Conservation (phyloP, 2,888 invertebrate species). For the Andrena chrysosceles region DNA sequence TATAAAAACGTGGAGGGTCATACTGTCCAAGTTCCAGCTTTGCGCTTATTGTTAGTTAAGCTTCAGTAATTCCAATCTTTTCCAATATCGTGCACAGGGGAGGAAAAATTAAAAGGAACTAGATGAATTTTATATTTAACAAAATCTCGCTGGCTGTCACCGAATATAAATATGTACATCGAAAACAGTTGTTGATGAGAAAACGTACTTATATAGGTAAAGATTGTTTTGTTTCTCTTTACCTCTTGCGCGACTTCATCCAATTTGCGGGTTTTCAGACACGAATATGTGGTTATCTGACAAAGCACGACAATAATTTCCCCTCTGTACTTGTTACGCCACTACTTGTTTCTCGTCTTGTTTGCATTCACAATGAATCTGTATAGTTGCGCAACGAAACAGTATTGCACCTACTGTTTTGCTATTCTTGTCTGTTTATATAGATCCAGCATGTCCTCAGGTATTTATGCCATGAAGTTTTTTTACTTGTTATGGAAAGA, state of each 20-base stretch:
- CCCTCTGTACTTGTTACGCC: conserved; percentile 10
- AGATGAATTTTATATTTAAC: not conserved
- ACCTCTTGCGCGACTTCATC: not conserved
- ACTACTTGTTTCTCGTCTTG: conserved; percentile 17
- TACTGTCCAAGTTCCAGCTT: no score
- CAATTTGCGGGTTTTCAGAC: not conserved
- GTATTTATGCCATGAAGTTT: conserved; percentile 22
- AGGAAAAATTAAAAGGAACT: not conserved
- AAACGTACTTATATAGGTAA: no score
- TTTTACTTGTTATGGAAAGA: not conserved
- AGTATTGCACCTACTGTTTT: not conserved
- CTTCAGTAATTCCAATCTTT: not conserved
- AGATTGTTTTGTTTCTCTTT: not conserved
- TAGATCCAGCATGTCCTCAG: not conserved
- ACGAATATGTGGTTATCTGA: not conserved
- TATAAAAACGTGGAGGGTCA: not conserved
- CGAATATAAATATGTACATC: no score
- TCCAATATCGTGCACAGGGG: not conserved
- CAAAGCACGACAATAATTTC: conserved; percentile 25
- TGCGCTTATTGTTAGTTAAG: no score
- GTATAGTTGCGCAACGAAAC: conserved; percentile 9
- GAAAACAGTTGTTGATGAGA: no score
- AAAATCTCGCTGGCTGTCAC: no score
- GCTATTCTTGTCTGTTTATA: conserved; percentile 35
- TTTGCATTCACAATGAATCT: conserved; percentile 23